Base-by-base conservation (phyloP, 2,113 vertebrate species). In the Lophius piscatorius region DNA sequence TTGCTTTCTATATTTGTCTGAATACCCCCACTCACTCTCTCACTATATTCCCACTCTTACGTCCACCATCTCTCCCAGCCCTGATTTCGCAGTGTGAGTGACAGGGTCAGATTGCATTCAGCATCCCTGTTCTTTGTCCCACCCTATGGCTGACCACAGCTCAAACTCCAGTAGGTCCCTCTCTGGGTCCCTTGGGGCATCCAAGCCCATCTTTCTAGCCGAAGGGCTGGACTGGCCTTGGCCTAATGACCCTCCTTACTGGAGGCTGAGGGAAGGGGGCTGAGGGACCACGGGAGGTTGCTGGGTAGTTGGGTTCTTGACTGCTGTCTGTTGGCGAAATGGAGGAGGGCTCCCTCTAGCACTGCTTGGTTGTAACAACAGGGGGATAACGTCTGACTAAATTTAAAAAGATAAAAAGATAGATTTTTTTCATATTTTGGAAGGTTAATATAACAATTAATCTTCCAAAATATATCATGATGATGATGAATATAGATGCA, bases 271-370 rank as follows among this genome's bases (percentile, higher is more conserved):
- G 18, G 54, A 59, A 51, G 62, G 63, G 63, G 21, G 31, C 45
- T 44, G 61, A 16, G 60, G 22, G 34, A 36, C 26, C 5, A 9
- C 64, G 24, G 36, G 6, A n/a, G 51, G 26, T 36, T 23, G 8
- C 35, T 26, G 8, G 12, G 50, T 4, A 8, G 7, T 18, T 28
- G 52, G 51, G 39, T 38, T 39, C 41, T 57, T 71, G 50, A 51
- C 42, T 60, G 20, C 45, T 52, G 50, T 58, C 33, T 11, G 17
- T 31, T 39, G 49, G 60, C 67, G 66, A 72, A 78, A 80, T 66
- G 81, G 78, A 80, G 63, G 51, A 88, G 85, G 81, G 91, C 91
- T 87, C 90, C 91, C 89, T 91, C 89, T 92, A 91, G 88, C 89
- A 78, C 76, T 57, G 16, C 36, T 59, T 12, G 47, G 24, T 18